Percentiles rank a stretch among this genome's conserved stretches.
These are phyloP conservation scores for Amblyjoppa fuscipennis DNA, from an alignment of 2,888 invertebrate species.

Conservation along the genomic window DNA sequence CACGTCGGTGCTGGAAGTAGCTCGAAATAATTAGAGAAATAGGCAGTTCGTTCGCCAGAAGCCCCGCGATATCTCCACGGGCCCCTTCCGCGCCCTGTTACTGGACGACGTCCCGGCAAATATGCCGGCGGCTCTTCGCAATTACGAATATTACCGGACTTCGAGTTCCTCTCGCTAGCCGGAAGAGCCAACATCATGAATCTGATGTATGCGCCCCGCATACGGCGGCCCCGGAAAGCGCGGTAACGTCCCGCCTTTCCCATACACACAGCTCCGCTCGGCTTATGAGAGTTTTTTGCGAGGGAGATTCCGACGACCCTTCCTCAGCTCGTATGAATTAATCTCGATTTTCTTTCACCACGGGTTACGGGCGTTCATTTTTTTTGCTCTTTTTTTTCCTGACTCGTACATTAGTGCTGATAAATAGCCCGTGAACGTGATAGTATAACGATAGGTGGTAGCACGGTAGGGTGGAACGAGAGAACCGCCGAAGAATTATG, in stretches of 20 bases:
- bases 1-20: not conserved
- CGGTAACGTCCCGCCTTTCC: conserved; percentile 9
- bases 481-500: not conserved
- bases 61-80: not conserved
- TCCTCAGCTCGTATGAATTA: conserved; percentile 48
- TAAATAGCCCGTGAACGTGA: not conserved
- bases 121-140: conserved; percentile 64
- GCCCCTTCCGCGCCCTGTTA: not conserved
- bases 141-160: conserved; percentile 74
- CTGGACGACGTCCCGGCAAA: conserved; percentile 44
- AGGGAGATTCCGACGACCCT: conserved; percentile 50
- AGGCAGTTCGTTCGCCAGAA: conserved; percentile 31
- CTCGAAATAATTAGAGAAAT: conserved; percentile 74
- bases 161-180: conserved; percentile 46
- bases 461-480: not conserved
- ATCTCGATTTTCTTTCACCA: conserved; percentile 49
- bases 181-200: conserved; percentile 54
- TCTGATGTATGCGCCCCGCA: conserved; percentile 60
- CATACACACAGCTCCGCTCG: not conserved
- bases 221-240: conserved; percentile 29
- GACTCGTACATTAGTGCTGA: not conserved
- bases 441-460: not conserved
- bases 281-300: conserved; percentile 29
- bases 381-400: not conserved
- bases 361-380: conserved; percentile 28